Evolutionary conservation across 35 echinoderm and acorn worm species (phyloP), one percentile per base, ranked within the genome.

Genomic region (Strongylocentrotus purpuratus): DNA sequence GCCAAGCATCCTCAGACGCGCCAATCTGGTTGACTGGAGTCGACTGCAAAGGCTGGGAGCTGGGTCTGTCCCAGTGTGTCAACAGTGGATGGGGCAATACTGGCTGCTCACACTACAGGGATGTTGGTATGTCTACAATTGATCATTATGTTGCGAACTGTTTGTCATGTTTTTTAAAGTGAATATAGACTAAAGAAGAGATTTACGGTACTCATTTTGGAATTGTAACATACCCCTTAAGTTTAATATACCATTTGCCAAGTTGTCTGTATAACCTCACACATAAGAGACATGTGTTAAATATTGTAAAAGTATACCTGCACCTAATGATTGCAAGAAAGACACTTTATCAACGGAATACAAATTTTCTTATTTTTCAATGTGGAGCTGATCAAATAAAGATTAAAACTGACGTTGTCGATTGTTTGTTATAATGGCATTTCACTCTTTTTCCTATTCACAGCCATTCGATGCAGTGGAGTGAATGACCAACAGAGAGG

Each of bases 31-130:
- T 99, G 96, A 46, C 95, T 31, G 22, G 88, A 45, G 96, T 99
- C 10, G 90, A 99, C 48, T 99, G 98, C 48, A 92, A 95, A 55
- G 97, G 98, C 5, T 97, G 94, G 95, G 98, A 99, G 95, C 61
- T 94, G 46, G 96, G 96, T 18, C 50, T 99, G 20, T 87, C 87
- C 11, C 95, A 97, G 59, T 99, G 98, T 58, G 65, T 65, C 13
- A 88, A 95, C 47, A 45, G 61, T 50, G 96, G 94, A 31, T 96
- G 94, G 70, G 85, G 61, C 8, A 94, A 59, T 22, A 48, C 32
- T 32, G 46, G 41, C 50, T 98, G 97, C 85, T 46, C 92, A 32
- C 90, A 92, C 11, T 94, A 94, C 55, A 91, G 61, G 13, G 95
- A 97, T 96, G 96, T 92, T 48, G 96, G 98, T 99, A 94, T 94